Evolutionary conservation across 2,797 vertebrate genomes (phyloP), one percentile per base, ranked within the genome.

Genomic region (Gymnopithys bicolor): DNA sequence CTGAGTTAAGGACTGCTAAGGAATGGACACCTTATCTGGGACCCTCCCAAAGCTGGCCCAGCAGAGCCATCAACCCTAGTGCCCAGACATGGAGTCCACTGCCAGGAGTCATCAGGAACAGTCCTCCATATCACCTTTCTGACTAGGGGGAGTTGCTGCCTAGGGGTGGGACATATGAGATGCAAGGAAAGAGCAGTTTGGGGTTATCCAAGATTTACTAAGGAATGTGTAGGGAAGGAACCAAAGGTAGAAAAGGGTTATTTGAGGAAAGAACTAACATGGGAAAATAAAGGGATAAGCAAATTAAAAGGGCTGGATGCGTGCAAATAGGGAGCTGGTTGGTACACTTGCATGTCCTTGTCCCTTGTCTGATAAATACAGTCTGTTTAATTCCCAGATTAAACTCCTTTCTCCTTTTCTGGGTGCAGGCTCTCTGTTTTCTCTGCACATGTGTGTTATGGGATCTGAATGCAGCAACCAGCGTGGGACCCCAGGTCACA

Each of bases 401-500:
- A 74, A 49, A 45, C 8, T 51, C 23, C 33, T 41, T 32, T 79
- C 48, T 58, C 35, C 45, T 75, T 55, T 56, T 13, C 46, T 46
- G 23, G 15, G 27, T 52, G 37, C 3, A 14, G 23, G 15, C 25
- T 60, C 19, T 76, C 79, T 66, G 39, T 18, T 82, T 55, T 37
- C 43, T 33, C 19, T 48, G 25, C 28, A 13, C 2, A 1, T 5
- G 4, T 43, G 56, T 70, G 58, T 30, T 51, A 5, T 1, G 8
- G 9, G 8, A 8, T 70, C 56, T 21, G 53, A 71, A 19, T 18
- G 49, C 19, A 45, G 14, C 25, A 39, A 18, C 18, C 53, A 23
- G 19, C 14, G 39, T 3, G 5, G 5, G 6, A 39, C 37, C 33
- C 71, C 0, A 0, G 45, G 32, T 33, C 3, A 1, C 46, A 60